Percentiles rank a stretch among this genome's conserved stretches.
These are phyloP conservation scores for Proteles cristata DNA, from an alignment of 2,113 vertebrate species.

Conservation along the genomic window DNA sequence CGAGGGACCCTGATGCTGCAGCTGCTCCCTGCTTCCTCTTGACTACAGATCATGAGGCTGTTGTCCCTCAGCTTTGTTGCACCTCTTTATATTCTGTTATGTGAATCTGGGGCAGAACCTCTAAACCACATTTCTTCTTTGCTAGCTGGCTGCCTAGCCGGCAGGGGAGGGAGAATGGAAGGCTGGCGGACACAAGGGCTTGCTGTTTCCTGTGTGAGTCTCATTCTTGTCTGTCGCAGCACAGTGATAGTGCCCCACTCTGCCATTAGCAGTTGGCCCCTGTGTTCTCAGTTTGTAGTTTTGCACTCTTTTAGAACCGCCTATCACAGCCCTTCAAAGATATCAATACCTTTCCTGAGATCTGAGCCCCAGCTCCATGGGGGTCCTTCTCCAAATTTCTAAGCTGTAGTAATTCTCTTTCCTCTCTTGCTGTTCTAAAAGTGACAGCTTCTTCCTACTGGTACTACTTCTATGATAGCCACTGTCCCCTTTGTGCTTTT, in stretches of 20 bases:
- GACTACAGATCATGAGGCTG: not conserved
- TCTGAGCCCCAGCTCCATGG: not conserved
- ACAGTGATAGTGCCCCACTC: not conserved
- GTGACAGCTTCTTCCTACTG: not conserved
- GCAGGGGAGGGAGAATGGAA: not conserved
- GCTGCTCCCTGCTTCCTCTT: not conserved
- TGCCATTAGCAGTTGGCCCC: not conserved
- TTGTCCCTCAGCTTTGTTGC: not conserved
- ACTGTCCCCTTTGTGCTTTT: not conserved
- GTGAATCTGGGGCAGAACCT: not conserved
- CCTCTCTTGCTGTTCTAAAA: not conserved
- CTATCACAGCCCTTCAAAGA: not conserved
- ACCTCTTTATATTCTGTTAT: not conserved
- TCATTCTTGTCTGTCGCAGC: not conserved
- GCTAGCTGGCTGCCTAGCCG: not conserved
- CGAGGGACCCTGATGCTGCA: not conserved
- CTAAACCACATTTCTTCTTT: slow-evolving; percentile 10
- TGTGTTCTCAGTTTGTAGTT: slow-evolving; percentile 5
- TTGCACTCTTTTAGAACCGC: not conserved
- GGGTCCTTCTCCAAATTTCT: not conserved
- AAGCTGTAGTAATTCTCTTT: not conserved
- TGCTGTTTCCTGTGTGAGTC: not conserved
- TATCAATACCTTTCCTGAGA: not conserved
- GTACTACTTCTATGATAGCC: not conserved
- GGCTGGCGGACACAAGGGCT: not conserved